These are phyloP conservation scores for Gouania willdenowi DNA, from an alignment of 2,797 vertebrate species.

Conservation along the genomic window DNA sequence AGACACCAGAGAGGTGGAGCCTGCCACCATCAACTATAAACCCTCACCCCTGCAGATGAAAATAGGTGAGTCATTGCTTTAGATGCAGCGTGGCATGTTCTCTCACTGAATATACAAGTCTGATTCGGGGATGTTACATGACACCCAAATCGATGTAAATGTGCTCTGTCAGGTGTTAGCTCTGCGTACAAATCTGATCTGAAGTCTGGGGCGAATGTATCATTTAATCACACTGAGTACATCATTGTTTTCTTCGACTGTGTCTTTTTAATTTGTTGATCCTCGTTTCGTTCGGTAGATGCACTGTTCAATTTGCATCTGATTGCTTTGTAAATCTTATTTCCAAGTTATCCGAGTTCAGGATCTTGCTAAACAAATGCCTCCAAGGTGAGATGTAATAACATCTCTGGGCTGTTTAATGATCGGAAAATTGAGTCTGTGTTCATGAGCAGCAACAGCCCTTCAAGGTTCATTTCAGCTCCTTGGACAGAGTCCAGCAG, in stretches of 20 bases:
- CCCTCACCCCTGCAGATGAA: slow-evolving; percentile 97
- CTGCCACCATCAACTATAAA: slow-evolving; percentile 96
- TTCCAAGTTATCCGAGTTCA: neutral
- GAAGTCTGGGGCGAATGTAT: too few relatives aligned
- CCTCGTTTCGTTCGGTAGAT: too few relatives aligned
- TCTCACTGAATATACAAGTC: neutral
- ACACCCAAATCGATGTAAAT: too few relatives aligned
- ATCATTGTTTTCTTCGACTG: too few relatives aligned
- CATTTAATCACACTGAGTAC: too few relatives aligned
- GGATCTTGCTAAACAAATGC: neutral
- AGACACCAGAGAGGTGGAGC: slow-evolving; percentile 89
- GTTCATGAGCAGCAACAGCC: neutral
- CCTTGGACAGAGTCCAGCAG: slow-evolving; percentile 48
- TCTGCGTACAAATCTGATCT: too few relatives aligned
- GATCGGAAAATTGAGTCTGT: neutral
- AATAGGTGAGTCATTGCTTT: slow-evolving; percentile 79
- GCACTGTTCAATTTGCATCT: too few relatives aligned
- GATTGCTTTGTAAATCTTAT: too few relatives aligned
- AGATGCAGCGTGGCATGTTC: neutral
- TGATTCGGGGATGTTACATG: too few relatives aligned
- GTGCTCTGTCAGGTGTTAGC: too few relatives aligned
- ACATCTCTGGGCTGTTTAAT: neutral
- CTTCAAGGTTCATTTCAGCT: slow-evolving; percentile 40
- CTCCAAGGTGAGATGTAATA: neutral
- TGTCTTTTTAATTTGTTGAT: too few relatives aligned